Percentiles rank a stretch among this genome's conserved stretches.
Conservation (phyloP, 2,113 vertebrate species). For the Colaptes auratus region DNA sequence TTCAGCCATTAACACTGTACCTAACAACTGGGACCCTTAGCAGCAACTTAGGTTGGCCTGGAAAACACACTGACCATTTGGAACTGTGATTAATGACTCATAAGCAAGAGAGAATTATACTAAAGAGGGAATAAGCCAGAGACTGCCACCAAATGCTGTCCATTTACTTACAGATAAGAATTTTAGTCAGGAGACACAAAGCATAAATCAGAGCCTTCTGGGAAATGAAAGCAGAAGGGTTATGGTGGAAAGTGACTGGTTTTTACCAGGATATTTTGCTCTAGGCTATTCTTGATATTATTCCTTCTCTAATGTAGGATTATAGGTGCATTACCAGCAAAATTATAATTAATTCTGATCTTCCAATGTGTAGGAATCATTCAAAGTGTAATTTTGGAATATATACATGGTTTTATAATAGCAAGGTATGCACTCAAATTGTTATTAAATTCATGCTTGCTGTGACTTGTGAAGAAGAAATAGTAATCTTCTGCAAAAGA, state of each 20-base stretch:
- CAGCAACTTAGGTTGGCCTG: neutral
- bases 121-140: neutral
- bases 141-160: neutral
- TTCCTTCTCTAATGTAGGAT: neutral
- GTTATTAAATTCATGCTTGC: slow-evolving; percentile 51
- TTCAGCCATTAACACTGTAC: neutral
- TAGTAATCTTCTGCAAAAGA: slow-evolving; percentile 36
- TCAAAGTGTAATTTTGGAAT: slow-evolving; percentile 59
- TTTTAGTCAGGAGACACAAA: neutral
- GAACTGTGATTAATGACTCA: neutral
- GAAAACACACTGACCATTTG: neutral
- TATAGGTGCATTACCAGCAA: slow-evolving; percentile 9
- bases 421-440: slow-evolving; percentile 10
- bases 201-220: neutral
- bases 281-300: neutral
- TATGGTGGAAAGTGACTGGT: neutral
- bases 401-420: slow-evolving; percentile 59
- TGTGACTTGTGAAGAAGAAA: slow-evolving; percentile 37
- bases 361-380: slow-evolving; percentile 30
- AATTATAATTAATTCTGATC: neutral
- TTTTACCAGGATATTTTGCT: neutral
- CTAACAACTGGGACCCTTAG: neutral
- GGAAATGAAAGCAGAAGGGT: neutral
- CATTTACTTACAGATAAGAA: neutral
- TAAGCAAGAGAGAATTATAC: neutral